Percentiles rank a stretch among this genome's conserved stretches.
Conservation (phyloP, 2,888 invertebrate species). For the Rhagonycha fulva region DNA sequence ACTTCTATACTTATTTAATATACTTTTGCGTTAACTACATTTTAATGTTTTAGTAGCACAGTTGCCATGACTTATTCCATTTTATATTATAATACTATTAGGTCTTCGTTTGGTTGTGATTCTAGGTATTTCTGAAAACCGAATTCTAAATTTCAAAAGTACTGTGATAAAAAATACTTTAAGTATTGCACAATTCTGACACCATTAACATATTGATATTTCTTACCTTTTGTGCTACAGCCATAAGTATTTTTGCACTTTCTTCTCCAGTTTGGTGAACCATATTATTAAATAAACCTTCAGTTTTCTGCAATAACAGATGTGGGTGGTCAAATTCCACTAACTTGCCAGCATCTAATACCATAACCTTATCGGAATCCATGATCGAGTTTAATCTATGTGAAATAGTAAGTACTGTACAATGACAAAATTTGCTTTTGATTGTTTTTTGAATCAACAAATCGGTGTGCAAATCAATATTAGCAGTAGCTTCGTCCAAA, state of each 20-base stretch:
- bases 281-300: not conserved
- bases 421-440: conserved; percentile 69
- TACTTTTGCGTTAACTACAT: no score
- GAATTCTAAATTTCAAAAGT: not conserved
- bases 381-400: conserved; percentile 80
- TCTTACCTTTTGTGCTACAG: not conserved
- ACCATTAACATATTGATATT: no score
- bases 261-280: not conserved
- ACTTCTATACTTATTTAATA: no score
- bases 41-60: no score
- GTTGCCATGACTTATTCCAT: no score
- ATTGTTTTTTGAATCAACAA: conserved; percentile 74
- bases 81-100: no score
- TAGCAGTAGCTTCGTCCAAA: conserved; percentile 41
- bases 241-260: not conserved
- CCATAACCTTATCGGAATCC: conserved; percentile 77
- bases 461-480: conserved; percentile 75
- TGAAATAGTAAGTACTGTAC: conserved; percentile 79
- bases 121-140: no score
- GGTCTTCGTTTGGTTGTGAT: no score
- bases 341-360: conserved; percentile 75
- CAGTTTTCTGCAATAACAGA: conserved; percentile 61
- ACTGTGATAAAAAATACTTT: no score
- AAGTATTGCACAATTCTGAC: no score
- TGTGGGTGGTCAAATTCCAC: conserved; percentile 76